Base-by-base conservation (phyloP, 2,797 vertebrate genomes). In the Pelobates cultripes region DNA sequence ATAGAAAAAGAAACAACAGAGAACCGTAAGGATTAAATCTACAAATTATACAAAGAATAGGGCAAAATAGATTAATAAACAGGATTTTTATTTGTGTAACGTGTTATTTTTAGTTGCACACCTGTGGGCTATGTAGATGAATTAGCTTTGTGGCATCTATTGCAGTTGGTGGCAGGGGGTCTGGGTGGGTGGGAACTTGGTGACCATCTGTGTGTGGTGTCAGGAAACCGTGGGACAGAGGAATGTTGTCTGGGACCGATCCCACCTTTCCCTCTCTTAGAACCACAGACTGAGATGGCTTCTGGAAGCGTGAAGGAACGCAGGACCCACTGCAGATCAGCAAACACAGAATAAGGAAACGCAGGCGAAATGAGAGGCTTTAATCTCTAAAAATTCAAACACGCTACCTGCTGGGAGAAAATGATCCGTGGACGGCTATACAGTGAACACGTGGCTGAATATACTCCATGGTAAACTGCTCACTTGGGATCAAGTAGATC, bases 291-390 rank as follows among this genome's bases (percentile, higher is more conserved):
- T 96, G 95, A 0, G 96, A 95, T 0, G 97, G 97, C 47, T 93
- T 98, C 86, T 94, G 94, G 89, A 97, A 99, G 76, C 97, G 95
- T 0, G 98, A 99, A 0, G 95, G 91, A 74, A 96, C 43, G 17
- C 98, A 99, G 91, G 95, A 90, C 5, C 94, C 92, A 2, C 96
- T 99, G 88, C 14, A 78, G 78, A 76, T 12, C 0, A 17, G 40
- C 64, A 75, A 2, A 13, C 78, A 67, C 81, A 9, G 3, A 41
- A 28, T 85, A 28, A 4, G 0, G 0, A 13, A 3, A 1, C 3
- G 10, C 40, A 2, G 3, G 13, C 3, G 9, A 3, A 14, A 0
- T 1, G 3, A 42, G 15, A 28, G 28, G 3, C 3, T n/a, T 28
- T 4, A 12, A 10, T 2, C 77, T 17, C 43, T 0, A 0, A 0